Evolutionary conservation across 2,888 invertebrate genomes (phyloP), one percentile per base, ranked within the genome.

Genomic region (Hirtodrosophila cameraria): DNA sequence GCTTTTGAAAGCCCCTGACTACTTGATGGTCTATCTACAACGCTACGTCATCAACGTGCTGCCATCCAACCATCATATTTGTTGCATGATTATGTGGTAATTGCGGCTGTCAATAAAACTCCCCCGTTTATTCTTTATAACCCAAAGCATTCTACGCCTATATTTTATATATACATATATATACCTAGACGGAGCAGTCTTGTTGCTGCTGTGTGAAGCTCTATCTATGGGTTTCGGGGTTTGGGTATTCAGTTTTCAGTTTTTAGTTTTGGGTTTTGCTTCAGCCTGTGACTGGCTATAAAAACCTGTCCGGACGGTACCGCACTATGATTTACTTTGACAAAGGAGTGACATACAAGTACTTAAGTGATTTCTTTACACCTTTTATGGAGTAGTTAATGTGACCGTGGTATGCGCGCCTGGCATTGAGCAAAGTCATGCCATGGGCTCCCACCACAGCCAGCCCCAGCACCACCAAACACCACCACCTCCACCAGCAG

Each of bases 41-140:
- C 43, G 77, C 73, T 58, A 72, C 73, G 73, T 83, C 78, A 86
- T 78, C 78, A 67, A 54, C 78, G 74, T 50, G 67, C 74, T 75
- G 69, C 69, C 69, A 70, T 68, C 71, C 73, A 57, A 67, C 57
- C 76, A 87, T 83, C 86, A 87, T 77, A 87, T 84, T 87, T 87
- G 83, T 87, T 84, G 82, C 87, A 84, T 88, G 83, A 86, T 88
- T 86, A 86, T 88, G 83, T 83, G 83, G 83, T 88, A 88, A 88
- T 88, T 89, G 88, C 87, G 89, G 88, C 88, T 88, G 88, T 89
- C 88, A 89, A 88, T 88, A 89, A 88, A 89, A 88, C 88, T 88
- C 88, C 89, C 89, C 86, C 89, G 85, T 86, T 81, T 78, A 80
- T 82, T 86, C 77, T 86, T 86, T 75, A 84, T 71, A 81, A 81